Evolutionary conservation across 2,113 vertebrate genomes (phyloP), one percentile per base, ranked within the genome.

Genomic region (Pachyramphus minor): DNA sequence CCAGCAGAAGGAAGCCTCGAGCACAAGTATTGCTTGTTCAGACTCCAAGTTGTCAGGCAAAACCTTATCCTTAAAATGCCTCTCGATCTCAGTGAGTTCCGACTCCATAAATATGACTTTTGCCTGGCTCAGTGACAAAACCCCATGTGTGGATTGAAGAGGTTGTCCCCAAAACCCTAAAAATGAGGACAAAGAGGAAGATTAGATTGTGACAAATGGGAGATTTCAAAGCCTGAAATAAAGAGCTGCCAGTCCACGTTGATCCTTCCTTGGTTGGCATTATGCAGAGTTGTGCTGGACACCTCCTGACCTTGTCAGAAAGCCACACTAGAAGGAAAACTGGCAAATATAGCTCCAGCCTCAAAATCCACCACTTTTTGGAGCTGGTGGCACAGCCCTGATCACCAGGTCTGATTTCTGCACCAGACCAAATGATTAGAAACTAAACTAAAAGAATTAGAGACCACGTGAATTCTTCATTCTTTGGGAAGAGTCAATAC

Each of bases 221-320:
- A 72, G 14, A 25, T n/a, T 79, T 71, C 53, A 58, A 62, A 53
- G 22, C 25, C 71, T 77, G 16, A 73, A 52, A 42, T 8, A 8
- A 63, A 56, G 39, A 85, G 9, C 22, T 76, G 72, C 11, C 35
- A 41, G 53, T 11, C 4, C 7, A 1, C 2, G 9, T 3, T 62
- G 50, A 37, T 41, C 63, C 45, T 88, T 44, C 58, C 28, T 39
- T 27, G 25, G 23, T 5, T 60, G 62, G 42, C 18, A 13, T 20
- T 73, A 33, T 11, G 18, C 15, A 13, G 55, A 76, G 18, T 15
- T 0, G 1, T 31, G 19, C 31, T 1, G 0, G 49, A 37, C 31
- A 24, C 15, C 19, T 69, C 47, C 64, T 1, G 6, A 56, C 25
- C 23, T 52, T 4, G 1, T 11, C 14, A 22, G 42, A 55, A 64